Base-by-base conservation (phyloP, 1,140 invertebrate genomes). In the Trichonephila inaurata region DNA sequence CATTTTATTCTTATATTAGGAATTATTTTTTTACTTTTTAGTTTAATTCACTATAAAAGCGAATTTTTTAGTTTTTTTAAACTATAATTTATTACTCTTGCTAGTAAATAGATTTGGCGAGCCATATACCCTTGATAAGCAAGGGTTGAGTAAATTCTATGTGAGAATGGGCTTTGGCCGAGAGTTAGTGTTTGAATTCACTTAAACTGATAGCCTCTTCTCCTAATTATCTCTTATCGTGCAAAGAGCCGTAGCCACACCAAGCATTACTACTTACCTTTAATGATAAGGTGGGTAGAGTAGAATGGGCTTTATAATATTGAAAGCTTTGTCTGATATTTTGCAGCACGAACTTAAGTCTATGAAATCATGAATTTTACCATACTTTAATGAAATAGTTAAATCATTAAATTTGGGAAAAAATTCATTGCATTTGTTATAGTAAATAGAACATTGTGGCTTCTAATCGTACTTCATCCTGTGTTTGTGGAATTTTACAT, bases 211-310 rank as follows among this genome's bases (percentile, higher is more conserved):
- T 77, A 28, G 72, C 40, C 69, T 33, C 10, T 12, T 77, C 72
- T 18, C 72, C 72, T 77, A 77, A 77, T 77, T 77, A 77, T 77
- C 2, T 16, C 72, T 77, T 77, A 77, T 77, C 72, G 72, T 77
- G 72, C 28, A 33, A 40, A 40, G 28, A 40, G 62, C 18, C 2
- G 16, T 64, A 64, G 62, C 62, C 62, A 19, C 62, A 64, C 12
- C 16, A 64, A 64, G 62, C 62, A 64, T 18, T 21, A 19, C 21
- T 64, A 21, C 62, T 12, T 19, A 77, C 28, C 21, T 28, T 77
- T 77, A 77, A 77, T 40, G 72, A 64, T 64, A 64, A 77, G 18
- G 24, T 18, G 28, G 33, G 24, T 19, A 33, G 33, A 24, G 72
- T 5, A 40, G 72, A 77, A 18, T 16, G 14, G 33, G 12, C 33